A percentile compares a stretch with the other conserved stretches of the same genome.
Conservation (phyloP, 2,113 vertebrate genomes). For the Callopanchax toddi region DNA sequence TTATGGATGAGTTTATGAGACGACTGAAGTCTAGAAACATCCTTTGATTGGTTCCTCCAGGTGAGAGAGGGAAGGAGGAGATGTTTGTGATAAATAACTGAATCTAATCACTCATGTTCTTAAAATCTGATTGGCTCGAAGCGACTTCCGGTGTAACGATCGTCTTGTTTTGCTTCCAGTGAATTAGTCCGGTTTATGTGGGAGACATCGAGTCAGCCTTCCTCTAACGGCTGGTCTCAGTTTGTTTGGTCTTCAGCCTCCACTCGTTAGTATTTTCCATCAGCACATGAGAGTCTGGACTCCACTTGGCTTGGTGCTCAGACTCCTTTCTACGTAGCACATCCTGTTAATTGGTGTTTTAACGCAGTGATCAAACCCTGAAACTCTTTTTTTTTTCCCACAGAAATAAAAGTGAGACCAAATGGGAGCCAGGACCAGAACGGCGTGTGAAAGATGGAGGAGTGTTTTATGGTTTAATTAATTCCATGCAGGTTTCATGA, state of each 20-base stretch:
- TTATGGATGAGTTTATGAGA: too few species aligned
- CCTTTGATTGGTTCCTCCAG: too few species aligned
- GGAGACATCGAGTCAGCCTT: conserved; percentile 30
- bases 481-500: conserved; percentile 43
- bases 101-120: too few species aligned
- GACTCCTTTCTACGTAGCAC: conserved; percentile 11
- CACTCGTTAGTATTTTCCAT: conserved; percentile 23
- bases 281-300: conserved; percentile 27
- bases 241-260: conserved; percentile 4
- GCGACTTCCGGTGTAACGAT: too few species aligned
- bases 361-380: not conserved
- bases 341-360: conserved; percentile 41
- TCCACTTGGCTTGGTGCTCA: conserved; percentile 8
- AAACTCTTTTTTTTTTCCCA: conserved; percentile 1
- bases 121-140: too few species aligned
- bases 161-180: conserved; percentile 19
- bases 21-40: too few species aligned
- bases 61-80: too few species aligned
- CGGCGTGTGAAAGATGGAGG: conserved; percentile 21
- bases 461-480: conserved; percentile 32
- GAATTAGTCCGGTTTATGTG: conserved; percentile 45
- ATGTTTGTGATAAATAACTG: too few species aligned
- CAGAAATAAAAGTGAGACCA: conserved; percentile 15
- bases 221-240: conserved; percentile 17
- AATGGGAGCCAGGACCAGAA: conserved; percentile 2